These are phyloP conservation scores for Forpus xanthops DNA, from an alignment of 2,797 vertebrate genomes.

Conservation along the genomic window DNA sequence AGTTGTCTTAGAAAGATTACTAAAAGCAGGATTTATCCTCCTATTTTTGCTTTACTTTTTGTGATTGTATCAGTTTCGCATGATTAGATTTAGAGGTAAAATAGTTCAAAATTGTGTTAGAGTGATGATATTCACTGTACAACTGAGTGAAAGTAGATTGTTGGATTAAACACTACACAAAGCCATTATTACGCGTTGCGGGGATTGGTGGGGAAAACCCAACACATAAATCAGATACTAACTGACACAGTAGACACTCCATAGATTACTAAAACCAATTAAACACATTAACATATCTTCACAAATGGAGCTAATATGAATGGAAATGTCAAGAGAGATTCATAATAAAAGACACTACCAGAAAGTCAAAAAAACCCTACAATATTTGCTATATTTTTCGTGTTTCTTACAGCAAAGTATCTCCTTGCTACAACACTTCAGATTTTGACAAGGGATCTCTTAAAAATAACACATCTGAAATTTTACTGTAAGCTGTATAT, in stretches of 20 bases:
- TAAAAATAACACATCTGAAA: background rate
- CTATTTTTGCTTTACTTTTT: background rate
- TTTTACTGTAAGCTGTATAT: background rate
- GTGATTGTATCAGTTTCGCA: background rate
- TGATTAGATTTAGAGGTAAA: background rate
- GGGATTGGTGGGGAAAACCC: fast-evolving
- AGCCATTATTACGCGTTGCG: background rate
- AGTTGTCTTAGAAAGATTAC: background rate
- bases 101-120: background rate
- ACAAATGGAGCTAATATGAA: background rate
- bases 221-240: background rate
- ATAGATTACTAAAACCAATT: background rate
- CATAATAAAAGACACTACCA: background rate
- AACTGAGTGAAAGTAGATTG: background rate
- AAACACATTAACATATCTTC: background rate
- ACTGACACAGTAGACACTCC: background rate
- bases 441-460: background rate
- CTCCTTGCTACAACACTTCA: background rate
- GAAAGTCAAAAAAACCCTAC: background rate
- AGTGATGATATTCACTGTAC: background rate
- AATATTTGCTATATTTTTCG: background rate
- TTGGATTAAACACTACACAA: background rate
- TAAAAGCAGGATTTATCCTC: background rate
- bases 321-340: background rate
- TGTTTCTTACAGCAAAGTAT: background rate